phyloP scores from a whole-genome alignment of 2,797 vertebrate species.

The Fratercula arctica region DNA sequence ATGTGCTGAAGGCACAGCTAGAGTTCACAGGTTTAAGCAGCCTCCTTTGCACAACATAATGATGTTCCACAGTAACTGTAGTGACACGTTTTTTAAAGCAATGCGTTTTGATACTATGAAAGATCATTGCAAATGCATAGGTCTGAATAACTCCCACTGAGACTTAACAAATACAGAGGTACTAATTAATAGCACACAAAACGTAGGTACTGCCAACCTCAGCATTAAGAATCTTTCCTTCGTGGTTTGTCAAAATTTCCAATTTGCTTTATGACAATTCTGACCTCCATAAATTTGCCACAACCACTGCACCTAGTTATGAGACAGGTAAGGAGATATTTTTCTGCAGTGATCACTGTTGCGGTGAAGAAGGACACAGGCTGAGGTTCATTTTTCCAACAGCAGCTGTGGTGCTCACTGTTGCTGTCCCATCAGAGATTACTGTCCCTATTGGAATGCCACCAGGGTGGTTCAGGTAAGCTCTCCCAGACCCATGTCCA shows the following conservation, averaged over 20 bases:
- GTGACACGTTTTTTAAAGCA: not conserved
- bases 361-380: fast-evolving
- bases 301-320: too few species aligned
- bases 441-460: not conserved
- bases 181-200: not conserved
- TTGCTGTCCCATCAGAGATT: not conserved
- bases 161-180: not conserved
- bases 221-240: not conserved
- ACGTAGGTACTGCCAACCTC: not conserved
- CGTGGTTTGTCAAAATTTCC: not conserved
- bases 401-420: not conserved
- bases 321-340: not conserved
- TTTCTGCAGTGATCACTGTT: not conserved
- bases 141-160: not conserved
- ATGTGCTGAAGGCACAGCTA: not conserved
- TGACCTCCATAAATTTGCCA: not conserved
- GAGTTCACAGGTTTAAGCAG: not conserved
- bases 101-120: not conserved
- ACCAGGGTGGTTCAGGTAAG: not conserved
- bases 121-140: not conserved
- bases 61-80: not conserved
- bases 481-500: not conserved
- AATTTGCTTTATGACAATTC: not conserved
- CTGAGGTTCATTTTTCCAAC: fast-evolving
- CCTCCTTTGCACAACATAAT: not conserved